Conservation (phyloP, 2,888 invertebrate species). For the Spicauda simplicius region DNA sequence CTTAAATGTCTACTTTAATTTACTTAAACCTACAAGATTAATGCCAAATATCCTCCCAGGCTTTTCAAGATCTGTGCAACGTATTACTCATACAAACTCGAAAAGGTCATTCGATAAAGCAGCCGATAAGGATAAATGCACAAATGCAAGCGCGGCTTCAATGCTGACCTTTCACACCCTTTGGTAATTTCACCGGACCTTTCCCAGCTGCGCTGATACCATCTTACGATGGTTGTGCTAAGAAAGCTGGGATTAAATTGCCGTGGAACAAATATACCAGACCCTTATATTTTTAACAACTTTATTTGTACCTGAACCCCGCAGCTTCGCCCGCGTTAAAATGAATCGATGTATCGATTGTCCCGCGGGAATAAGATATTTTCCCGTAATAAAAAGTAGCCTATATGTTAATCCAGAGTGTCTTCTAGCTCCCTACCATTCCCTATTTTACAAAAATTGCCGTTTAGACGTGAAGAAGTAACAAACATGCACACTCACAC, state of each 20-base stretch:
- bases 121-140: neutral
- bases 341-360: too few relatives aligned
- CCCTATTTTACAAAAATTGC: too few relatives aligned
- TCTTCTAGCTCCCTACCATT: too few relatives aligned
- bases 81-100: neutral
- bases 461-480: too few relatives aligned
- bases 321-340: too few relatives aligned
- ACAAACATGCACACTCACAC: too few relatives aligned
- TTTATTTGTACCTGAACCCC: neutral
- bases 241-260: constrained; percentile 7
- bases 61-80: neutral
- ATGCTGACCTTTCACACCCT: constrained; percentile 26
- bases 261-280: constrained; percentile 1
- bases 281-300: neutral
- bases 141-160: neutral
- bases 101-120: constrained; percentile 16
- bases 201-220: constrained; percentile 18
- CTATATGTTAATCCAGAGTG: too few relatives aligned
- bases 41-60: neutral
- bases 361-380: too few relatives aligned
- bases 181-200: constrained; percentile 16
- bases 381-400: too few relatives aligned
- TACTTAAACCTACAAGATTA: neutral
- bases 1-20: too few relatives aligned
- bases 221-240: constrained; percentile 12